Conservation (phyloP, 2,888 invertebrate species). For the Arctia plantaginis region DNA sequence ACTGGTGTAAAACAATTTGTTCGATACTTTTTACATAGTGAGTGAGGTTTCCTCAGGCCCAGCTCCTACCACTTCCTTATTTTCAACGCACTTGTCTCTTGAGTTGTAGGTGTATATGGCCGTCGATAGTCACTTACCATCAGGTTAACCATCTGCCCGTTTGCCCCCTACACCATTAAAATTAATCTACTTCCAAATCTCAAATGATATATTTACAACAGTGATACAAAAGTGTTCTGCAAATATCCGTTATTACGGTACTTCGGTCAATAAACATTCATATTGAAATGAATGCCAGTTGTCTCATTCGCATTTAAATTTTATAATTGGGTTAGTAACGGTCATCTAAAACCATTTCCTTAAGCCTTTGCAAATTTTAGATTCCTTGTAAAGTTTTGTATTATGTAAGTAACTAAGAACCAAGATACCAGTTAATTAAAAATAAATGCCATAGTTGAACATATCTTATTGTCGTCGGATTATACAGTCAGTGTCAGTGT, state of each 20-base stretch:
- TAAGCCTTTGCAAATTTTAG: conserved; percentile 3
- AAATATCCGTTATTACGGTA: conserved; percentile 45
- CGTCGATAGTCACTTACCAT: neutral
- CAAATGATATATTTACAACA: neutral
- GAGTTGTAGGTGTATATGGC: too few species aligned
- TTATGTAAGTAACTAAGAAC: conserved; percentile 4
- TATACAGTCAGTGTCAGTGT: too few species aligned
- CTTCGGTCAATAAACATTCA: conserved; percentile 39
- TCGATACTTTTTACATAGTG: too few species aligned
- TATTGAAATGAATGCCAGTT: conserved; percentile 43
- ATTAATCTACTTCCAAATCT: neutral
- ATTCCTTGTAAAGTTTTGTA: conserved; percentile 1
- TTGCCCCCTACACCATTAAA: neutral
- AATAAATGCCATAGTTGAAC: neutral
- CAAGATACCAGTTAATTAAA: neutral
- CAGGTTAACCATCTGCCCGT: too few species aligned
- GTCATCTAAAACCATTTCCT: conserved; percentile 27
- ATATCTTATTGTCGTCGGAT: neutral
- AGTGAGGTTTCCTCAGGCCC: too few species aligned
- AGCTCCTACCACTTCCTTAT: too few species aligned
- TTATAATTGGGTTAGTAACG: conserved; percentile 37
- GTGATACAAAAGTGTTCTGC: conserved; percentile 5
- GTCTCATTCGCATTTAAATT: conserved; percentile 41
- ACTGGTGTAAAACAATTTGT: too few species aligned
- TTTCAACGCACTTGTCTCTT: too few species aligned